Evolutionary conservation across 1,140 invertebrate species (phyloP), one percentile per base, ranked within the genome.

Genomic region (Nasonia vitripennis): DNA sequence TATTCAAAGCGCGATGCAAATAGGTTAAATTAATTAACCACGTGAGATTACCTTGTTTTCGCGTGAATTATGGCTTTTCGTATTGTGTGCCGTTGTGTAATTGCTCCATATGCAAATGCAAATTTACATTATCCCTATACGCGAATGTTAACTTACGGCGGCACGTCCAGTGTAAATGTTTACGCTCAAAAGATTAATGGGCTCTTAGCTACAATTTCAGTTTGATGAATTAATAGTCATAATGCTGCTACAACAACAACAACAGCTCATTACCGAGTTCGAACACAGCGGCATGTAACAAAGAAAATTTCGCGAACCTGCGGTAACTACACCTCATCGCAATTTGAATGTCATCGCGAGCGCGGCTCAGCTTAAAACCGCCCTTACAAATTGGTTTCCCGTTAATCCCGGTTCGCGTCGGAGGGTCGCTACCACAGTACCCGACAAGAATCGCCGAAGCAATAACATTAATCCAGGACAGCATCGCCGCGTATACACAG

Each of bases 391-490:
- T 87, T 87, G 81, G 85, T 77, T 82, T 55, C 14, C 78, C 86
- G 90, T 91, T 90, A 91, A 91, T 90, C 87, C 88, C 83, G 88
- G 85, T 88, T 90, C 23, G 41, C 41, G 27, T 88, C 17, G 55
- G 20, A 62, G 88, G 23, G 10, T 12, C 78, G 85, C 85, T 14
- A 45, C 31, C 37, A 75, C 73, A 27, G 55, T 37, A 88, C 88
- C 83, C 84, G 78, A 86, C 27, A 88, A 87, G 89, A 92, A 91
- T 91, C 89, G 89, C 82, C 87, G 87, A 89, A 89, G 91, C 91
- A 90, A 92, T 93, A 93, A 92, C 91, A 93, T 93, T 93, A 92
- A 93, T 93, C 90, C 89, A 86, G 87, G 87, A 89, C 83, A 87
- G 81, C 86, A 87, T 70, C 87, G 87, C 73, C 86, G 81, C 81